Percentiles rank a stretch among this genome's conserved stretches.
These are phyloP conservation scores for Conus ventricosus DNA, from an alignment of 1,140 invertebrate genomes.

Conservation along the genomic window DNA sequence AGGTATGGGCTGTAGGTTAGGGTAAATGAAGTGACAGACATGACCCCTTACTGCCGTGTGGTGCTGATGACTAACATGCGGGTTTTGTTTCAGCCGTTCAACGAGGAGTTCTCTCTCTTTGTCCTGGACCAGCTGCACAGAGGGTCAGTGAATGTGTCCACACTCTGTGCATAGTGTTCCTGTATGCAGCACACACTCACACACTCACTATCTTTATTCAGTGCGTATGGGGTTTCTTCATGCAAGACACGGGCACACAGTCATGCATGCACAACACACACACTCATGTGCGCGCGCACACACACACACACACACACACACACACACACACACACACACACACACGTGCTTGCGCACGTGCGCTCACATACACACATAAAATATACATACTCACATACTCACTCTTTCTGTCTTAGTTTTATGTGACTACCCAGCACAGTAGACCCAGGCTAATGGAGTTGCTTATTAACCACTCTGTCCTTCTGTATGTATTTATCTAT, in stretches of 20 bases:
- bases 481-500: too few relatives aligned
- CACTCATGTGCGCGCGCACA: not conserved
- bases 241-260: not conserved
- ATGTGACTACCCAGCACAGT: too few relatives aligned
- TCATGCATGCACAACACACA: not conserved
- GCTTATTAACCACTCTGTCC: too few relatives aligned
- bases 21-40: too few relatives aligned
- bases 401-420: too few relatives aligned
- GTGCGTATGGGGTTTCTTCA: too few relatives aligned
- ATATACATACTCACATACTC: not conserved
- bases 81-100: conserved; percentile 24
- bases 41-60: too few relatives aligned
- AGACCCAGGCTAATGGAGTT: too few relatives aligned
- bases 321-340: conserved; percentile 22
- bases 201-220: not conserved
- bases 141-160: conserved; percentile 4
- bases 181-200: not conserved
- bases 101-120: conserved; percentile 26
- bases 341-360: not conserved
- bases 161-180: too few relatives aligned
- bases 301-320: conserved; percentile 9
- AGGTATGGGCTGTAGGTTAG: too few relatives aligned
- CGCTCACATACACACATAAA: not conserved
- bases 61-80: too few relatives aligned
- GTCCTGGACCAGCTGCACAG: conserved; percentile 15